Evolutionary conservation across 53 echinoderm and acorn worm species (phyloP), one percentile per base, ranked within the genome.

Genomic region (Zoroaster sp.): DNA sequence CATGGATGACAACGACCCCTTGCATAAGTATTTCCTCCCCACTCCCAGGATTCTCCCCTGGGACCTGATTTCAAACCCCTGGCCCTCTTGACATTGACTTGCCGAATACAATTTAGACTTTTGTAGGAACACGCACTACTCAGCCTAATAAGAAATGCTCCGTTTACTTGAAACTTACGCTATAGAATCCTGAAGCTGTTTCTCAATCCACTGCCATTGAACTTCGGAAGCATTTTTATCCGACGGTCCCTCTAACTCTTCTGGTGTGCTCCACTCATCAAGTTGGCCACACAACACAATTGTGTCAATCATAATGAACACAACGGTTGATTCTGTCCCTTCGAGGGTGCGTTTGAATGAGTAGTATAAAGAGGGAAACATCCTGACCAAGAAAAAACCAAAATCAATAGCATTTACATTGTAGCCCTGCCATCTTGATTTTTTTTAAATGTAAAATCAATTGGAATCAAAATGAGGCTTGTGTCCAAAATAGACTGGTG

Each of bases 251-350:
- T 4, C 28, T 6, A 89, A 66, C 72, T 92, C 82, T 8, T 96
- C 89, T 7, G 79, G 89, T 32, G 86, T 88, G 31, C 74, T 76
- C 49, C 86, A 92, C 18, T 96, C 93, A 67, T 94, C 89, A 3
- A 92, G 41, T 13, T 78, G 69, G 8, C 99, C 96, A 76, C 94
- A 96, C n/a, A 99, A 67, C 49, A 80, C 69, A 15, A 96, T 83
- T 0, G 99, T 99, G 75, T 99, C 99, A 46, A 99, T 91, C 99
- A 99, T 96, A 34, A 99, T 79, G 66, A 93, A 88, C 4, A 77
- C 72, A 4, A 99, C 69, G 4, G 90, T 93, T 4, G 91, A 42
- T 10, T 78, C 87, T 42, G 87, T 90, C 1, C 72, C 88, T 35
- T 96, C 96, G 31, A 99, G 88, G 68, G 85, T 86, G 75, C 87